A percentile compares a stretch with the other conserved stretches of the same genome.
Evolutionary conservation across 1,140 invertebrate genomes (phyloP).

Genomic region (Anoplolepis gracilipes): DNA sequence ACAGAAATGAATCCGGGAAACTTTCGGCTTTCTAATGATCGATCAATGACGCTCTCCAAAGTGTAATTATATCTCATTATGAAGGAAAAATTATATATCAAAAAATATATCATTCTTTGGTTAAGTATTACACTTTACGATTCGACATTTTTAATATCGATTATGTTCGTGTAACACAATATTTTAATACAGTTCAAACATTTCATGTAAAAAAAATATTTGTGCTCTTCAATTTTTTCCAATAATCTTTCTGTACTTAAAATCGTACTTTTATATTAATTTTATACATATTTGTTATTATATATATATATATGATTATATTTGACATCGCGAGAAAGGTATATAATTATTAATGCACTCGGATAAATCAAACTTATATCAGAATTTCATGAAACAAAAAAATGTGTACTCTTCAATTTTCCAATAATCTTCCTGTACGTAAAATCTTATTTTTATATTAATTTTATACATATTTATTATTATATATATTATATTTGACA

Average conservation of each 20-base stretch:
- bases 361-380: background rate
- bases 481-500: background rate
- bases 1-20: constrained; percentile 31
- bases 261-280: constrained; percentile 4
- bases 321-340: too few species aligned
- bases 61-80: constrained; percentile 20
- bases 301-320: background rate
- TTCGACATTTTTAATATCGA: constrained; percentile 3
- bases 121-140: background rate
- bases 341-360: too few species aligned
- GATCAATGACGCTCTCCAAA: background rate
- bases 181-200: background rate
- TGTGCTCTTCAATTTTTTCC: background rate
- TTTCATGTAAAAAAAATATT: background rate
- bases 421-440: too few species aligned
- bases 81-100: background rate
- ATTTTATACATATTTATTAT: too few species aligned
- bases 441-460: too few species aligned
- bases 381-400: too few species aligned
- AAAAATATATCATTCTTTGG: background rate
- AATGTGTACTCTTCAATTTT: too few species aligned
- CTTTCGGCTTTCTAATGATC: constrained; percentile 36
- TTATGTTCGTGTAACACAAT: background rate
- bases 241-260: background rate
- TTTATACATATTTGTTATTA: background rate